These are phyloP conservation scores for Lepidocyrtoides sp. DNA, from an alignment of 2,888 invertebrate genomes.

Conservation along the genomic window DNA sequence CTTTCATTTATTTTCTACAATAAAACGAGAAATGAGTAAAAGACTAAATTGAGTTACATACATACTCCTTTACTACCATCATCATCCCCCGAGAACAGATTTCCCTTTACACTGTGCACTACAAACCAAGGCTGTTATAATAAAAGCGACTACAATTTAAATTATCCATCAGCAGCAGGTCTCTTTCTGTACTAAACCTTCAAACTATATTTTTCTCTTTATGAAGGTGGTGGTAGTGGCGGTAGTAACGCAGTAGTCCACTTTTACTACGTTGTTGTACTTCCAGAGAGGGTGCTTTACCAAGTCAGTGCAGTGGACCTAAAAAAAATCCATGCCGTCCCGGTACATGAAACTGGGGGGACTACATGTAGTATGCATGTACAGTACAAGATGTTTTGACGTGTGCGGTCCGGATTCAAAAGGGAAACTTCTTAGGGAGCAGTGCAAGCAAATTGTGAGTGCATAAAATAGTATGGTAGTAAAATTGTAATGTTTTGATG, in stretches of 20 bases:
- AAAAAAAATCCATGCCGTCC: too few species aligned
- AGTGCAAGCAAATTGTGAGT: too few species aligned
- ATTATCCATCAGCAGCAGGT: neutral
- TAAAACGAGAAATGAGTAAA: neutral
- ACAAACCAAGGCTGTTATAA: neutral
- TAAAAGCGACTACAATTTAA: neutral
- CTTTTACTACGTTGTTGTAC: too few species aligned
- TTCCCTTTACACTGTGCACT: neutral
- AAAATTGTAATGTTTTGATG: neutral
- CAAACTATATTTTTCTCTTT: neutral
- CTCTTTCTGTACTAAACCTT: neutral
- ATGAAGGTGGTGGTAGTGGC: too few species aligned
- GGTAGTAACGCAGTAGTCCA: too few species aligned
- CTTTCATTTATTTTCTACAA: neutral
- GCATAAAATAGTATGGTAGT: neutral
- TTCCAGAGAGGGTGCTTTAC: too few species aligned
- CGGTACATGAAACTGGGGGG: too few species aligned
- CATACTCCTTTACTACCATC: neutral
- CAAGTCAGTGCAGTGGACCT: too few species aligned
- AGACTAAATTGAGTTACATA: neutral
- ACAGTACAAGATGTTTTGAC: too few species aligned
- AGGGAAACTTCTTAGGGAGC: neutral
- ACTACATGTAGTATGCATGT: too few species aligned
- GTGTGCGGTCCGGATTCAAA: too few species aligned
- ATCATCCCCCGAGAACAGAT: neutral